Conservation (phyloP, 1,140 invertebrate genomes). For the Sinella curviseta region DNA sequence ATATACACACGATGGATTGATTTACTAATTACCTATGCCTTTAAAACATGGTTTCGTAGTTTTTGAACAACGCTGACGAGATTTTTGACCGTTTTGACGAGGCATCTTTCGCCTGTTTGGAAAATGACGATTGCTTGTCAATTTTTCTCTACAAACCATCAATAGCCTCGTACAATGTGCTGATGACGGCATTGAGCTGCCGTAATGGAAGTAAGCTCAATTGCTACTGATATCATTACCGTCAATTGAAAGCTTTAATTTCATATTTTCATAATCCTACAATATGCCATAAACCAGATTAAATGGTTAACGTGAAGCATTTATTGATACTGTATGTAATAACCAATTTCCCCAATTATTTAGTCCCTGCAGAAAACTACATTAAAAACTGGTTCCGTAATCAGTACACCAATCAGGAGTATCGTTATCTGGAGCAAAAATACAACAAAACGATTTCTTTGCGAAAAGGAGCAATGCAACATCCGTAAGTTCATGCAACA, state of each 20-base stretch:
- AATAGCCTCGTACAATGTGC: neutral
- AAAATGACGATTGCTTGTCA: neutral
- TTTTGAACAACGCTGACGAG: constrained; percentile 13
- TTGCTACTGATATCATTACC: neutral
- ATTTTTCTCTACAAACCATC: neutral
- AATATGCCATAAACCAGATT: neutral
- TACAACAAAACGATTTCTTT: constrained; percentile 1
- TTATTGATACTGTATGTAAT: neutral
- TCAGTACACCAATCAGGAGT: constrained; percentile 8
- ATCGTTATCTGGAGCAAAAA: neutral
- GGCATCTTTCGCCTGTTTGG: neutral
- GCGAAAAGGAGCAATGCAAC: neutral
- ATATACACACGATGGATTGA: no score
- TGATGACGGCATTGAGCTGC: neutral
- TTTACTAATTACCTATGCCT: no score
- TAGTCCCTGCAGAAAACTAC: neutral
- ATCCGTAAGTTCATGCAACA: neutral
- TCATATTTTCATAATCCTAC: neutral
- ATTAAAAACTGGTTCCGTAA: constrained; percentile 6
- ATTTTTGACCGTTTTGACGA: neutral
- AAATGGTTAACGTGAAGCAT: neutral
- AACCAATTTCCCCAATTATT: neutral
- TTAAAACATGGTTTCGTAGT: no score
- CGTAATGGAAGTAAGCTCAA: neutral
- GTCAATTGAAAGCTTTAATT: no score